Evolutionary conservation across 2,797 vertebrate genomes (phyloP).

Genomic region (Peromyscus nudipes): DNA sequence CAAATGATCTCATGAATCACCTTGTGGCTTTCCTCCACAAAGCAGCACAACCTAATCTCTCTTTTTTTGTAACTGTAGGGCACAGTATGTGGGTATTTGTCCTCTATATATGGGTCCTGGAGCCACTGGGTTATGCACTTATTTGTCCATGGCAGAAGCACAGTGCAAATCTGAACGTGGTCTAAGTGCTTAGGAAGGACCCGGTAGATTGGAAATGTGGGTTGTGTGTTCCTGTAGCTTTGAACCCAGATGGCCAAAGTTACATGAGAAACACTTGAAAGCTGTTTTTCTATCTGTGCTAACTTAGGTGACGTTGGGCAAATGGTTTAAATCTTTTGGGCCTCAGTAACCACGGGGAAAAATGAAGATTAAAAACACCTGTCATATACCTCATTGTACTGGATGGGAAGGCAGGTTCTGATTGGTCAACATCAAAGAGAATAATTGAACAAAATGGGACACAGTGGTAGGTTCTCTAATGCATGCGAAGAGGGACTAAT

Average conservation of each 20-base stretch:
- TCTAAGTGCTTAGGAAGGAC: background rate
- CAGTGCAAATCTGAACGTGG: background rate
- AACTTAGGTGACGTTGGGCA: background rate
- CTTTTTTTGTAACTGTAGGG: background rate
- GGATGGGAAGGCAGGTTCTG: background rate
- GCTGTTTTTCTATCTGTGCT: background rate
- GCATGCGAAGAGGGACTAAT: background rate
- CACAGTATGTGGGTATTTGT: background rate
- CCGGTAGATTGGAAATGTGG: background rate
- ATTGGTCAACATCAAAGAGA: background rate
- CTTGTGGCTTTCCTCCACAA: slow-evolving; percentile 9
- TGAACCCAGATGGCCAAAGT: background rate
- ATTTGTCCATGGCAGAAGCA: background rate
- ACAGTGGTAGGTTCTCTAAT: background rate
- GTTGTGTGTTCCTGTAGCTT: background rate
- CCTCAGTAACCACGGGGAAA: background rate
- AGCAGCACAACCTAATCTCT: background rate
- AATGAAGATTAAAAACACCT: background rate
- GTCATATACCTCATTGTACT: background rate
- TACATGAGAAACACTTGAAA: background rate
- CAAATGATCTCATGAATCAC: slow-evolving; percentile 53
- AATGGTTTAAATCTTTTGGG: background rate
- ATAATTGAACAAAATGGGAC: background rate
- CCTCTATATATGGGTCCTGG: background rate
- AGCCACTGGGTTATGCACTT: background rate